Evolutionary conservation across 2,113 vertebrate species (phyloP).

Genomic region (Ptyas mucosa): DNA sequence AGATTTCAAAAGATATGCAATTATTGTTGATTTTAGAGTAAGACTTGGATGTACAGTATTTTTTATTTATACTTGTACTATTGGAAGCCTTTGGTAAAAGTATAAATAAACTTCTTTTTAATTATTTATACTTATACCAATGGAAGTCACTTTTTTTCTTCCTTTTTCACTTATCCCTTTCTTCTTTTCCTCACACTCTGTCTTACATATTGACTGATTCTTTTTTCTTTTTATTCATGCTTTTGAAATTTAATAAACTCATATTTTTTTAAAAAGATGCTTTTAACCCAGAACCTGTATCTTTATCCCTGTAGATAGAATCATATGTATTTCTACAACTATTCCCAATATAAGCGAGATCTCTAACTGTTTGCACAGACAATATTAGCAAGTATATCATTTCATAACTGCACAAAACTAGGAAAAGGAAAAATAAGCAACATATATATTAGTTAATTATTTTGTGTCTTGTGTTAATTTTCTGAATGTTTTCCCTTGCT

Average conservation of each 20-base stretch:
- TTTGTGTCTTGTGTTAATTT: not conserved
- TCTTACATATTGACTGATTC: not conserved
- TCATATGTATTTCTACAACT: not conserved
- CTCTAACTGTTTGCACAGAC: not conserved
- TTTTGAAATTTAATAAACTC: not conserved
- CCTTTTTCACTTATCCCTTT: too few relatives aligned
- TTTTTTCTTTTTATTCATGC: not conserved
- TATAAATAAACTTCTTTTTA: not conserved
- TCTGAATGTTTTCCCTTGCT: not conserved
- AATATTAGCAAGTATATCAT: not conserved
- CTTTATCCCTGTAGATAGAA: not conserved
- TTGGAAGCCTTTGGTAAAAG: not conserved
- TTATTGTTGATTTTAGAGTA: not conserved
- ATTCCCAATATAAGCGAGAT: not conserved
- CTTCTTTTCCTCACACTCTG: not conserved
- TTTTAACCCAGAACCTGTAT: not conserved
- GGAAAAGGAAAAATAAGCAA: not conserved
- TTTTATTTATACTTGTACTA: not conserved
- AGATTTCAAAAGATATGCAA: not conserved
- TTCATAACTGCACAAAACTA: not conserved
- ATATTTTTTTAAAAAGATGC: not conserved
- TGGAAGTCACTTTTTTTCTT: too few relatives aligned
- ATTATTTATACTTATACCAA: too few relatives aligned
- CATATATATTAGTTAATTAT: not conserved
- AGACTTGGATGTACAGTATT: not conserved